phyloP scores from a whole-genome alignment of 2,888 invertebrate species.

The Lingula anatina region DNA sequence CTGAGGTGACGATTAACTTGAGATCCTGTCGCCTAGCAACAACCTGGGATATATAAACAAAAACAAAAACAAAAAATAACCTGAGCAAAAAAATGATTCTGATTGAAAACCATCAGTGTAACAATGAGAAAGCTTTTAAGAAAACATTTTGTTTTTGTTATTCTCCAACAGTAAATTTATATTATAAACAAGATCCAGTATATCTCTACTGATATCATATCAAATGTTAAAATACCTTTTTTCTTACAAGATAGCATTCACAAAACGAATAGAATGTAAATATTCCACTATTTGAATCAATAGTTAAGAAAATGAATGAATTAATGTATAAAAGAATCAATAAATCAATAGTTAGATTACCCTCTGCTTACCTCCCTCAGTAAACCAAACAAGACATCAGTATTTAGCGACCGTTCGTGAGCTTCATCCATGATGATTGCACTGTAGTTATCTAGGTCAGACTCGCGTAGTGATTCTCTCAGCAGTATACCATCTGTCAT shows the following conservation, averaged over 20 bases:
- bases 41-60: slow-evolving; percentile 20
- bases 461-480: slow-evolving; percentile 90
- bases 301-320: too few relatives aligned
- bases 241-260: too few relatives aligned
- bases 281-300: too few relatives aligned
- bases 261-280: too few relatives aligned
- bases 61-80: too few relatives aligned
- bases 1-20: slow-evolving; percentile 92
- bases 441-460: slow-evolving; percentile 94
- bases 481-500: slow-evolving; percentile 99
- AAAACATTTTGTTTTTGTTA: too few relatives aligned
- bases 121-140: neutral
- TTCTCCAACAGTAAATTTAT: neutral
- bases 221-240: too few relatives aligned
- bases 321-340: neutral
- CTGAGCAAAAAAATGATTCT: neutral
- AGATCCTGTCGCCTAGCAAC: slow-evolving; percentile 71
- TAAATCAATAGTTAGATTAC: neutral
- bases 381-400: slow-evolving; percentile 95
- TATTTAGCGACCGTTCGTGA: slow-evolving; percentile 94
- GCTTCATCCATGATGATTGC: slow-evolving; percentile 99
- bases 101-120: neutral
- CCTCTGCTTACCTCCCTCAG: slow-evolving; percentile 74
- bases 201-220: too few relatives aligned
- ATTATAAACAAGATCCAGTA: neutral